These are phyloP conservation scores for Romanogobio albipinnatus DNA, from an alignment of 2,113 vertebrate genomes.

Conservation along the genomic window DNA sequence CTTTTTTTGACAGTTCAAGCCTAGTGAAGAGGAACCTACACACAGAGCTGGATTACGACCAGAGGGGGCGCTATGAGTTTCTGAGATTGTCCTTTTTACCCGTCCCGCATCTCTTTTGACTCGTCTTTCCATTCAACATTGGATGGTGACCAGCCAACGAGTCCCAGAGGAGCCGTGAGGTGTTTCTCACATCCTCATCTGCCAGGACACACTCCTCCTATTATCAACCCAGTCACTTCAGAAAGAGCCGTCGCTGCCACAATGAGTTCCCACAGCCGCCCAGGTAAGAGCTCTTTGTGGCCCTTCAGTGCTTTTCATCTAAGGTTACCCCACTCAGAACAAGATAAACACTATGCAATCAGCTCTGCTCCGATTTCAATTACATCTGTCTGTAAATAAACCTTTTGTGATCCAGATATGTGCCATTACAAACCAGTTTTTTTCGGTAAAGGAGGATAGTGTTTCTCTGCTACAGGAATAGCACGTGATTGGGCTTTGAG, in stretches of 20 bases:
- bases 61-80: conserved; percentile 38
- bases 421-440: conserved; percentile 31
- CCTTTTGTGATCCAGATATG: conserved; percentile 32
- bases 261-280: conserved; percentile 74
- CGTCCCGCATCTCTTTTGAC: conserved; percentile 26
- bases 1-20: conserved; percentile 30
- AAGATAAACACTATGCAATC: conserved; percentile 7
- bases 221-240: conserved; percentile 1
- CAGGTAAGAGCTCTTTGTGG: conserved; percentile 67
- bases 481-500: conserved; percentile 37
- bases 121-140: conserved; percentile 43
- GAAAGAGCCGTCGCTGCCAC: conserved; percentile 30
- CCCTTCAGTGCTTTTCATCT: conserved; percentile 10
- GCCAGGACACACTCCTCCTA: conserved; percentile 35
- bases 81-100: conserved; percentile 40
- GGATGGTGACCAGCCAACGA: conserved; percentile 61
- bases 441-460: conserved; percentile 10
- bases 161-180: conserved; percentile 65
- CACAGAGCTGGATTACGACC: conserved; percentile 37
- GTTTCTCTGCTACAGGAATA: conserved; percentile 17
- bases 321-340: conserved; percentile 1
- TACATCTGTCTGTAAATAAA: conserved; percentile 25
- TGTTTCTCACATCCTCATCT: conserved; percentile 51
- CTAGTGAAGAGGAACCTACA: conserved; percentile 11
- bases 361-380: conserved; percentile 20